Evolutionary conservation across 2,113 vertebrate genomes (phyloP), one percentile per base, ranked within the genome.

Genomic region (Halcyon senegalensis): DNA sequence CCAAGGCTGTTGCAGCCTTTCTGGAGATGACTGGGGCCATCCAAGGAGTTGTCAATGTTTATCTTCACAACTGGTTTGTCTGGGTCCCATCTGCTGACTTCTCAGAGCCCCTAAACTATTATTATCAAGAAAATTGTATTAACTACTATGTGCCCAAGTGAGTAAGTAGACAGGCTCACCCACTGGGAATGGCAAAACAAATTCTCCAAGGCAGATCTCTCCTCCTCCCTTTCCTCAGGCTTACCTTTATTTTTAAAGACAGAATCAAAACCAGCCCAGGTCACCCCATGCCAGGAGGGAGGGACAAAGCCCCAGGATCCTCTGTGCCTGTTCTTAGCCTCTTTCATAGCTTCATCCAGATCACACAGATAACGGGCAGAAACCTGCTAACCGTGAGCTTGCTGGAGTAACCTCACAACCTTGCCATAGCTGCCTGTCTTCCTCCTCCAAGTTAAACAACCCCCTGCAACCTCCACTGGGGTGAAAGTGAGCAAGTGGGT

Each of bases 161-260:
- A 91, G 62, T 66, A 58, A 81, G 72, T 75, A 87, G 50, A 78
- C 37, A 74, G 82, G 59, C 59, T 93, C 83, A 84, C 31, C 7
- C 2, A 58, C n/a, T 74, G 68, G 63, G 46, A 94, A 92, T 14
- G 27, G 76, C 46, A 84, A 83, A 95, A 93, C 78, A 83, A 93
- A 93, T 68, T 84, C 87, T 74, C 75, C 94, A 88, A 90, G 68
- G 35, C 67, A 93, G 63, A 69, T 64, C 44, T 60, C 48, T 87
- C 64, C 62, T 82, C 85, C 87, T 88, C 90, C 79, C 68, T 86
- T 92, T 97, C 85, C 73, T 94, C 73, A 56, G 73, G 83, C 72
- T 84, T 59, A 51, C 30, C 27, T 89, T 74, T 86, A 67, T 30
- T 91, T 90, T 73, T 75, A 59, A 91, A 89, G 48, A 68, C 37